A percentile compares a stretch with the other conserved stretches of the same genome.
Evolutionary conservation across 2,888 invertebrate genomes (phyloP).

Genomic region (Microchrysa polita): DNA sequence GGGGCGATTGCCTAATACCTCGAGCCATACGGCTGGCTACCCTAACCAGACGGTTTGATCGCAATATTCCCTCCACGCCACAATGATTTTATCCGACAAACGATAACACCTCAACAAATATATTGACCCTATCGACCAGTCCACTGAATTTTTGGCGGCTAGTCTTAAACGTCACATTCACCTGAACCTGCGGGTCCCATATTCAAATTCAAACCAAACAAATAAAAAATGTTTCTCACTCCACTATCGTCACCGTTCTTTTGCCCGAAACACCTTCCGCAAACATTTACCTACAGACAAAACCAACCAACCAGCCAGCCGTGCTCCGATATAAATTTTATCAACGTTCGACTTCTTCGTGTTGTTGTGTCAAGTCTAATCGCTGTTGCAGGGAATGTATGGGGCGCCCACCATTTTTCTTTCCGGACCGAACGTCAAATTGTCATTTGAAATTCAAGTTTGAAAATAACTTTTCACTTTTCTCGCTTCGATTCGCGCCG

Average conservation of each 20-base stretch:
- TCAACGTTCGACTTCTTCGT: constrained; percentile 10
- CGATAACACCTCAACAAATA: too few species aligned
- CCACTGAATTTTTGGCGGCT: constrained; percentile 16
- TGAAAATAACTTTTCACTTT: constrained; percentile 27
- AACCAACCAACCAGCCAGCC: neutral
- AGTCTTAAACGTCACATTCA: constrained; percentile 15
- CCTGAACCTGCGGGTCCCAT: neutral
- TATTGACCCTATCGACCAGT: too few species aligned
- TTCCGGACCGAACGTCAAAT: constrained; percentile 41
- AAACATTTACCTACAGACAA: constrained; percentile 26
- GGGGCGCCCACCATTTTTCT: constrained; percentile 40
- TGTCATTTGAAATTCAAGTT: constrained; percentile 40
- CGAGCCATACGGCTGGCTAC: too few species aligned
- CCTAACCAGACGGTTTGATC: too few species aligned
- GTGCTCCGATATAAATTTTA: neutral
- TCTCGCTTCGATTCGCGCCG: neutral
- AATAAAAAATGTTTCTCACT: neutral
- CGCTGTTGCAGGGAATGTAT: neutral
- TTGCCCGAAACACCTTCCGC: too few species aligned
- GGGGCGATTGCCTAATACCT: too few species aligned
- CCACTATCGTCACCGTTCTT: too few species aligned
- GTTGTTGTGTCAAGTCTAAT: neutral
- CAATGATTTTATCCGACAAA: too few species aligned
- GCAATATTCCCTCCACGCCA: too few species aligned
- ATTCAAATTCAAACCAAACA: constrained; percentile 34